Evolutionary conservation across 1,140 invertebrate species (phyloP).

Genomic region (Asobara japonica): DNA sequence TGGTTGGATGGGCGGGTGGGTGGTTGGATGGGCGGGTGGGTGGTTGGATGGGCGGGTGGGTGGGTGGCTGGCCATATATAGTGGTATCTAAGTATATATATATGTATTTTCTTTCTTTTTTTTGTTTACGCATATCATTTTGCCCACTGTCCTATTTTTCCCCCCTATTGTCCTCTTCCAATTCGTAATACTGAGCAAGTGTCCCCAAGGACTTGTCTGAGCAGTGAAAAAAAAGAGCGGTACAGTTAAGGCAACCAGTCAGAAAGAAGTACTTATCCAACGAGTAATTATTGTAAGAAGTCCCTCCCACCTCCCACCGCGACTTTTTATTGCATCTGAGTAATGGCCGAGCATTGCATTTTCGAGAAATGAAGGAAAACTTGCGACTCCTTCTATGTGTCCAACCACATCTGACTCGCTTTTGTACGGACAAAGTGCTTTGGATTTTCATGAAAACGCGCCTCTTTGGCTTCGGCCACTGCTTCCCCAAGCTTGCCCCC

Average conservation of each 20-base stretch:
- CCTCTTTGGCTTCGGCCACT: conserved; percentile 26
- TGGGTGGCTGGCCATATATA: too few relatives aligned
- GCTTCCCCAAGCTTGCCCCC: conserved; percentile 21
- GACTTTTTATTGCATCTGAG: not conserved
- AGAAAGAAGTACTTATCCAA: conserved; percentile 31
- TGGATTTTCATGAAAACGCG: conserved; percentile 5
- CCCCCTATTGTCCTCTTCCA: conserved; percentile 14
- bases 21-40: too few relatives aligned
- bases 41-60: too few relatives aligned
- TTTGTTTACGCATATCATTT: not conserved
- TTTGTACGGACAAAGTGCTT: conserved; percentile 32
- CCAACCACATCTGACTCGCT: conserved; percentile 35
- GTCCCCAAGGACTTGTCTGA: conserved; percentile 6
- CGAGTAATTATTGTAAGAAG: conserved; percentile 37
- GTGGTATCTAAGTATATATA: too few relatives aligned
- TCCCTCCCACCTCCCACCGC: not conserved
- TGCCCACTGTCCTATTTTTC: not conserved
- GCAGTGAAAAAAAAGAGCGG: conserved; percentile 26
- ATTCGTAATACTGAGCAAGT: conserved; percentile 25
- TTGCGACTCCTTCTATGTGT: conserved; percentile 15
- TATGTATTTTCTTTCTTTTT: too few relatives aligned
- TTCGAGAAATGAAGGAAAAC: conserved; percentile 1
- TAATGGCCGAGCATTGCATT: not conserved
- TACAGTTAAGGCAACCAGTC: conserved; percentile 19
- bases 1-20: too few relatives aligned